A percentile compares a stretch with the other conserved stretches of the same genome.
Conservation (phyloP, 2,888 invertebrate genomes). For the Nasonia oneida region DNA sequence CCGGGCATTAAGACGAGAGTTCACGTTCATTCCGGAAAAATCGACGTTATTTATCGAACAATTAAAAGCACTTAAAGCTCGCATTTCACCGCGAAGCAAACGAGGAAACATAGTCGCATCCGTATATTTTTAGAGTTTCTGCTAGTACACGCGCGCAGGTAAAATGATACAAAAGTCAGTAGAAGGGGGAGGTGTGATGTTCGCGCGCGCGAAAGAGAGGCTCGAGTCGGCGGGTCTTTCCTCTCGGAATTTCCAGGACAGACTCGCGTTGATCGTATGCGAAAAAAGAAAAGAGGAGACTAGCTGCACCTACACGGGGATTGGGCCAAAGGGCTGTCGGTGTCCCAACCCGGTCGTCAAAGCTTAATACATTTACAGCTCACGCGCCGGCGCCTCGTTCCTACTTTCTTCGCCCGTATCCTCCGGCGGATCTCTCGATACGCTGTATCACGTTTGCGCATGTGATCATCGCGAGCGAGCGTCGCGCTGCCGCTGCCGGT, state of each 20-base stretch:
- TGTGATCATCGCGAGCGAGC: conserved; percentile 69
- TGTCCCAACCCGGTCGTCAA: conserved; percentile 77
- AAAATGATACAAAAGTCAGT: conserved; percentile 20
- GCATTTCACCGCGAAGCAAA: not conserved
- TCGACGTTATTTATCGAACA: too few species aligned
- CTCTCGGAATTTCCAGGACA: not conserved
- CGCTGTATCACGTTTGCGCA: conserved; percentile 76
- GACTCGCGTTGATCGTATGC: conserved; percentile 50
- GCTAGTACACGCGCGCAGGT: not conserved
- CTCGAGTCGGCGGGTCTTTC: not conserved
- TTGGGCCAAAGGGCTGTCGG: conserved; percentile 65
- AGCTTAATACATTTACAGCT: conserved; percentile 79
- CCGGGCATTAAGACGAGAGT: not conserved
- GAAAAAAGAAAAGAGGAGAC: conserved; percentile 63
- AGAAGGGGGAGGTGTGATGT: not conserved
- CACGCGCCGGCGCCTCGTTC: conserved; percentile 65
- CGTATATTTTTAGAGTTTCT: not conserved
- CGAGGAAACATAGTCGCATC: not conserved
- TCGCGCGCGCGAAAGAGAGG: not conserved
- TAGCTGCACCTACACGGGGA: conserved; percentile 67
- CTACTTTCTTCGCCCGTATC: not conserved
- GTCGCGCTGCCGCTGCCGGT: conserved; percentile 60
- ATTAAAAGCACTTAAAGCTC: not conserved
- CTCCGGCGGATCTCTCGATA: conserved; percentile 72
- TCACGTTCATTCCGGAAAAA: too few species aligned